Evolutionary conservation across 1,140 invertebrate species (phyloP).

Genomic region (Zaprionus taronus): DNA sequence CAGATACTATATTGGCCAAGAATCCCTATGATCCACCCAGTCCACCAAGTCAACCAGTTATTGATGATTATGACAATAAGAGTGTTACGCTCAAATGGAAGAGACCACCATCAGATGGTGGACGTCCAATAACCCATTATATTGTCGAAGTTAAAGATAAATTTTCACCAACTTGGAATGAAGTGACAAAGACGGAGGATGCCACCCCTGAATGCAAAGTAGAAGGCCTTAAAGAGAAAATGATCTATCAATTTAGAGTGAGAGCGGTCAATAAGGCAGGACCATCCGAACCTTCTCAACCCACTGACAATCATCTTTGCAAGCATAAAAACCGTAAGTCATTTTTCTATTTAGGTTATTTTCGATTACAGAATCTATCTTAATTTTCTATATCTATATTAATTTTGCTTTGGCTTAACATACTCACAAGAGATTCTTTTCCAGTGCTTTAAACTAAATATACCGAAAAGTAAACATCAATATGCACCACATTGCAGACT

Average conservation of each 20-base stretch:
- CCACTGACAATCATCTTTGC: slow-evolving; percentile 95
- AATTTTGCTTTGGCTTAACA: slow-evolving; percentile 66
- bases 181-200: slow-evolving; percentile 92
- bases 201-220: slow-evolving; percentile 92
- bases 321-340: slow-evolving; percentile 96
- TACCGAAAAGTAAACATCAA: not conserved
- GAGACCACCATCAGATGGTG: slow-evolving; percentile 95
- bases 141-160: slow-evolving; percentile 98
- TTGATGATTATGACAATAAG: slow-evolving; percentile 97
- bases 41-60: slow-evolving; percentile 95
- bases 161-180: slow-evolving; percentile 94
- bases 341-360: not conserved
- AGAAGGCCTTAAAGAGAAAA: slow-evolving; percentile 95
- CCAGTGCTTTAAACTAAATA: not conserved
- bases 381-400: not conserved
- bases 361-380: not conserved
- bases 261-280: slow-evolving; percentile 97
- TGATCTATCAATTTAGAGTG: slow-evolving; percentile 96
- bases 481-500: too few relatives aligned
- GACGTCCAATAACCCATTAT: slow-evolving; percentile 97
- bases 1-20: slow-evolving; percentile 94
- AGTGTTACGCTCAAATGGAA: slow-evolving; percentile 96
- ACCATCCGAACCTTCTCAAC: slow-evolving; percentile 93
- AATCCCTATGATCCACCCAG: slow-evolving; percentile 98
- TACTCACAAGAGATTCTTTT: slow-evolving; percentile 11